Conservation (phyloP, 2,113 vertebrate genomes). For the Dicaeum eximium region DNA sequence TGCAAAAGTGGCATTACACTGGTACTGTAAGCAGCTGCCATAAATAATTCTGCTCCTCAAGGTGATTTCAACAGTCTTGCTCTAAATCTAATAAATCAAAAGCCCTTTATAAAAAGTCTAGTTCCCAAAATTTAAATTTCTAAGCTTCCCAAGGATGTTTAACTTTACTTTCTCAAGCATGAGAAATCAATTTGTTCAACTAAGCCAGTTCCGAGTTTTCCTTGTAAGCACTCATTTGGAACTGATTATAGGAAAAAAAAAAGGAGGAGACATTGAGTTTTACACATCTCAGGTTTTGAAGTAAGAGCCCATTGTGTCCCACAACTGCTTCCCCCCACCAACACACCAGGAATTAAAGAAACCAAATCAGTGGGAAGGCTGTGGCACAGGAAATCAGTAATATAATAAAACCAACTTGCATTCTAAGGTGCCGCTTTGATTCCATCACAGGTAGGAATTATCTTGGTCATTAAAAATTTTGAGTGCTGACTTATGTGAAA, state of each 20-base stretch:
- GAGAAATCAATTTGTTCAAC: slow-evolving; percentile 65
- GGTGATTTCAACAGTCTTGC: slow-evolving; percentile 24
- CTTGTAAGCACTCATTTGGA: slow-evolving; percentile 69
- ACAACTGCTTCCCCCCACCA: not conserved
- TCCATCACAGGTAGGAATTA: not conserved
- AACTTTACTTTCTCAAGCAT: slow-evolving; percentile 32
- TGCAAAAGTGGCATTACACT: not conserved
- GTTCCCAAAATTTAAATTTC: slow-evolving; percentile 28
- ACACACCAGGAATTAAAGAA: not conserved
- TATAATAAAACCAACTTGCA: not conserved
- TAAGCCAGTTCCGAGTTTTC: slow-evolving; percentile 54
- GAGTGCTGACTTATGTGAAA: not conserved
- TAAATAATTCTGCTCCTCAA: slow-evolving; percentile 26
- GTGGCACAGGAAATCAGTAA: not conserved
- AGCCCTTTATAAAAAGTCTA: slow-evolving; percentile 34
- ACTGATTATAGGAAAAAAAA: slow-evolving; percentile 62
- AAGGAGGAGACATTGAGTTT: slow-evolving; percentile 40
- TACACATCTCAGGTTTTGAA: slow-evolving; percentile 56
- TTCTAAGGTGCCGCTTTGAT: not conserved
- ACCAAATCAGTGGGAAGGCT: not conserved
- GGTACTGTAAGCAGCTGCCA: slow-evolving; percentile 25
- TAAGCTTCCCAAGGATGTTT: slow-evolving; percentile 15
- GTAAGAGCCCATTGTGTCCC: slow-evolving; percentile 16
- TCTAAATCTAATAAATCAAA: slow-evolving; percentile 52
- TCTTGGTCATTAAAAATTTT: not conserved